Base-by-base conservation (phyloP, 2,888 invertebrate species). In the Anaspis maculata region DNA sequence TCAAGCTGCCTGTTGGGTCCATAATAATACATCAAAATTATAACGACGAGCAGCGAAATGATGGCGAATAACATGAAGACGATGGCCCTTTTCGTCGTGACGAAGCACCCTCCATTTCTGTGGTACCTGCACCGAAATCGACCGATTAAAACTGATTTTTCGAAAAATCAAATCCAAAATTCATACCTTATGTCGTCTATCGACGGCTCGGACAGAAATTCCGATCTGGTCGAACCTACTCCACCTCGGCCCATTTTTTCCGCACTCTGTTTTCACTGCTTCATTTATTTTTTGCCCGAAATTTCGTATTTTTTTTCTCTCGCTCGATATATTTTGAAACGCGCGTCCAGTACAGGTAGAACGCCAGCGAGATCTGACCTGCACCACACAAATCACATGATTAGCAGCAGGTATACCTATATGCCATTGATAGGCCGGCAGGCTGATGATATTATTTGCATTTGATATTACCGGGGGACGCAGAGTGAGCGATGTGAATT, bases 41-140 rank as follows among this genome's bases (percentile, higher is more conserved):
- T 51, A n/a, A 63, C 60, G 15, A 53, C 37, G 23, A 54, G 39
- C 7, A 60, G 39, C 2, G 58, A 56, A 13, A 52, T 37, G 16
- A 63, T 42, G 1, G 63, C 59, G 12, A 58, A 37, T n/a, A 60
- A 40, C 13, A 70, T 55, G 44, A 74, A 72, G 3, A 57, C 58
- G 45, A 63, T 46, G n/a, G 75, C 71, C 49, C 74, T 77, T 36
- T 72, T 72, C 23, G 76, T 72, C 3, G 70, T 65, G 13, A 79
- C 67, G 51, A 77, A 79, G 45, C 76, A 68, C 21, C 79, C 79
- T 7, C 76, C 76, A 39, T 67, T 70, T 43, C 76, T 64, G 39
- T 70, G 70, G 53, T 74, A 77, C n/a, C n/a, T n/a, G n/a, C n/a
- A n/a, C n/a, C n/a, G n/a, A n/a, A n/a, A n/a, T n/a, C n/a, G n/a